phyloP scores from a whole-genome alignment of 2,113 vertebrate genomes.

The Takifugu flavidus region DNA sequence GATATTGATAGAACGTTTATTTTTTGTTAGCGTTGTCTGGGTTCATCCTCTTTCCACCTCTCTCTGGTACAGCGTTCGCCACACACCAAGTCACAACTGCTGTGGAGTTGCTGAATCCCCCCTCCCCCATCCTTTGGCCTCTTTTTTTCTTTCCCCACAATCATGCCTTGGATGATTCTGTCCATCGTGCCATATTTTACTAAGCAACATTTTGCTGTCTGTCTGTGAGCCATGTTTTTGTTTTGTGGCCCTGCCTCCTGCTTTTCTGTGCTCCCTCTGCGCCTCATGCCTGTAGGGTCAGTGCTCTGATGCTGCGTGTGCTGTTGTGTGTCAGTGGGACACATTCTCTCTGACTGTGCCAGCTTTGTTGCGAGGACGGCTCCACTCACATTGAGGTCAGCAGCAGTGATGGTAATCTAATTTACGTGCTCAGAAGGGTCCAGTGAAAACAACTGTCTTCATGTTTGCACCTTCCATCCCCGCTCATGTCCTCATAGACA shows the following conservation, averaged over 20 bases:
- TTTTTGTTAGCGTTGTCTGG: too few species aligned
- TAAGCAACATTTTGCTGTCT: slow-evolving; percentile 13
- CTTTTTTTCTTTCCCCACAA: slow-evolving; percentile 23
- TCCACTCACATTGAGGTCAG: slow-evolving; percentile 62
- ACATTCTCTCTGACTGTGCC: slow-evolving; percentile 40
- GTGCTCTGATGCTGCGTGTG: slow-evolving; percentile 40
- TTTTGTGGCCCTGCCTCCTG: slow-evolving; percentile 22
- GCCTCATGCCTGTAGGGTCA: slow-evolving; percentile 55
- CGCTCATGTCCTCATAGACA: slow-evolving; percentile 5
- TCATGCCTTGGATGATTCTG: slow-evolving; percentile 5
- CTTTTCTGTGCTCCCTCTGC: slow-evolving; percentile 22
- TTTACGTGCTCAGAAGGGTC: slow-evolving; percentile 44
- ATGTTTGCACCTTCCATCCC: slow-evolving; percentile 21
- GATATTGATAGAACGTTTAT: too few species aligned
- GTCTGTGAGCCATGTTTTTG: not conserved
- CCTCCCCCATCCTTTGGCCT: slow-evolving; percentile 43
- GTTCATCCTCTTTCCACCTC: too few species aligned
- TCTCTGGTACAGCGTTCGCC: too few species aligned
- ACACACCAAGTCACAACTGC: too few species aligned
- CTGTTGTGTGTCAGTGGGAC: slow-evolving; percentile 71
- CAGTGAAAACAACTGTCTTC: slow-evolving; percentile 23
- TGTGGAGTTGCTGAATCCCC: slow-evolving; percentile 24
- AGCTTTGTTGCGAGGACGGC: slow-evolving; percentile 45
- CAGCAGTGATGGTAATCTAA: slow-evolving; percentile 62
- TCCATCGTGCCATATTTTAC: slow-evolving; percentile 29